These are phyloP conservation scores for Epirrhoe alternata DNA, from an alignment of 2,888 invertebrate species.

Conservation along the genomic window DNA sequence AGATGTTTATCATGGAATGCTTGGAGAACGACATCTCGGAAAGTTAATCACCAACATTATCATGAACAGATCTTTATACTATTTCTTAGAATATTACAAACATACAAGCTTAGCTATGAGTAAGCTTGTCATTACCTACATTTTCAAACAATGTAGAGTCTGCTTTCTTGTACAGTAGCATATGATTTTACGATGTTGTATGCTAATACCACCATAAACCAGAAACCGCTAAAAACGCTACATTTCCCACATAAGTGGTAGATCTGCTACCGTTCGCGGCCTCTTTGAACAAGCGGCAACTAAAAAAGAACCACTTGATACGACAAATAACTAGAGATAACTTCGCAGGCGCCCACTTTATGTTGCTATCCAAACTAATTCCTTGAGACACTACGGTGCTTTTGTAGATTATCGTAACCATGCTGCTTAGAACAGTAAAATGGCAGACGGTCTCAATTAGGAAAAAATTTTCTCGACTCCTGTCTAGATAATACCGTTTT, in stretches of 20 bases:
- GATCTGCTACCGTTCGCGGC: constrained; percentile 76
- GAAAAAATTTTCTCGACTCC: constrained; percentile 19
- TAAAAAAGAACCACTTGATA: constrained; percentile 75
- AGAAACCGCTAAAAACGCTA: constrained; percentile 56
- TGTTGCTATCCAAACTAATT: constrained; percentile 68
- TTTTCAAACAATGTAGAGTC: constrained; percentile 16
- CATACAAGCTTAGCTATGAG: constrained; percentile 3
- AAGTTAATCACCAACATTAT: constrained; percentile 42
- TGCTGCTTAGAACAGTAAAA: constrained; percentile 29
- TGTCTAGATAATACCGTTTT: constrained; percentile 17
- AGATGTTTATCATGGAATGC: constrained; percentile 39
- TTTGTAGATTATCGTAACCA: constrained; percentile 59
- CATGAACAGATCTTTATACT: constrained; percentile 35
- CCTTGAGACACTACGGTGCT: constrained; percentile 57
- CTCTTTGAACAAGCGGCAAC: constrained; percentile 68
- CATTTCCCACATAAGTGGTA: constrained; percentile 65
- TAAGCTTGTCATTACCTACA: constrained; percentile 7
- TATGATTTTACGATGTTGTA: constrained; percentile 65
- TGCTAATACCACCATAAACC: constrained; percentile 63
- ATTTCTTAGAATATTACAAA: constrained; percentile 36
- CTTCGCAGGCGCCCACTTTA: constrained; percentile 73
- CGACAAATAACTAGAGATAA: constrained; percentile 83
- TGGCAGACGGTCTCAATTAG: constrained; percentile 27
- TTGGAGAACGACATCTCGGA: constrained; percentile 35
- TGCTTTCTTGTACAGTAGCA: constrained; percentile 17